These are phyloP conservation scores for Pangasius djambal DNA, from an alignment of 2,797 vertebrate genomes.

Conservation along the genomic window DNA sequence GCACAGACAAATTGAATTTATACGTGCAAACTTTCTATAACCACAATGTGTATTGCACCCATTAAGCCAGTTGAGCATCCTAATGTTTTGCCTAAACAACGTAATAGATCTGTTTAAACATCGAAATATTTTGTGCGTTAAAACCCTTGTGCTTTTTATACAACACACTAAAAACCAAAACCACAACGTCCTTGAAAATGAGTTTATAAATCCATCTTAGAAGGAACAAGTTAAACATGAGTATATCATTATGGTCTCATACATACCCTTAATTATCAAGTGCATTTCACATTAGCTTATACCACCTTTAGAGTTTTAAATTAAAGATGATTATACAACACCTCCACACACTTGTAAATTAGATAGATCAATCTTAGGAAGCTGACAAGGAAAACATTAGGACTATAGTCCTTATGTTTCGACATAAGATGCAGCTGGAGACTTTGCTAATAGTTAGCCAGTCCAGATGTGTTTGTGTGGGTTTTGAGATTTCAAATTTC, in stretches of 20 bases:
- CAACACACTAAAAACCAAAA: slow-evolving; percentile 10
- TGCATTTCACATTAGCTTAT: slow-evolving; percentile 21
- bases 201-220: background rate
- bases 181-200: slow-evolving; percentile 1
- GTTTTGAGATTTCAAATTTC: slow-evolving; percentile 29
- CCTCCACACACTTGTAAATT: slow-evolving; percentile 16
- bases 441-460: slow-evolving; percentile 24
- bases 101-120: slow-evolving; percentile 42
- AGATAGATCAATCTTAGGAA: slow-evolving; percentile 13
- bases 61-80: slow-evolving; percentile 47
- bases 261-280: slow-evolving; percentile 10
- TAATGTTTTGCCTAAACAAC: slow-evolving; percentile 50
- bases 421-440: background rate
- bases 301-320: background rate
- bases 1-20: background rate
- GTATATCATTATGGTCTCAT: background rate
- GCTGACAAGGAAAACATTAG: background rate
- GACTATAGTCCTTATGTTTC: slow-evolving; percentile 18
- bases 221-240: background rate
- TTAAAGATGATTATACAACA: slow-evolving; percentile 24
- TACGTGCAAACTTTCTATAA: slow-evolving; percentile 36
- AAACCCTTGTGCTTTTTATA: slow-evolving; percentile 12
- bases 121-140: slow-evolving; percentile 8
- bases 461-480: background rate
- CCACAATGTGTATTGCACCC: slow-evolving; percentile 45